Evolutionary conservation across 2,888 invertebrate genomes (phyloP).

Genomic region (Ectropis crepuscularia): DNA sequence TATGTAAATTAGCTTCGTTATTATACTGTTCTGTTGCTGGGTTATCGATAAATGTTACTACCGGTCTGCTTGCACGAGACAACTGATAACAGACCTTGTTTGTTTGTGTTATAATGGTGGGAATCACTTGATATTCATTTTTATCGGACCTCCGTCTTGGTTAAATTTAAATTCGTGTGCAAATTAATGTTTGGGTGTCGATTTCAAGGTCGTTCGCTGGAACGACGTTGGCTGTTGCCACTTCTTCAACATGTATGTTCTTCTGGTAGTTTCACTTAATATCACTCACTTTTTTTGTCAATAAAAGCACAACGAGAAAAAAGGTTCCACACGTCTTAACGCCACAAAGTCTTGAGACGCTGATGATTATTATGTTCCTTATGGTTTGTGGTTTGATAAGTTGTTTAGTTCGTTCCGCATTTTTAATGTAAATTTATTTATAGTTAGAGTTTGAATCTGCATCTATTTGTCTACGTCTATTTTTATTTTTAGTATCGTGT

Average conservation of each 20-base stretch:
- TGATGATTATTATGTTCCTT: background rate
- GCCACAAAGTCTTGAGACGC: conserved; percentile 4
- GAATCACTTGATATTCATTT: conserved; percentile 4
- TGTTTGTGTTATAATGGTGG: conserved; percentile 2
- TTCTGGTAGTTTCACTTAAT: conserved; percentile 15
- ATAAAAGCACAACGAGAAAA: conserved; percentile 8
- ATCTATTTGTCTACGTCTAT: background rate
- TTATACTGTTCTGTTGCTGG: conserved; percentile 15
- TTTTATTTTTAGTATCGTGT: background rate
- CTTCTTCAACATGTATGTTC: conserved; percentile 12
- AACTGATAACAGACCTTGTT: conserved; percentile 6
- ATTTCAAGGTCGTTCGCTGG: conserved; percentile 7
- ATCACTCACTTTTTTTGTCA: conserved; percentile 19
- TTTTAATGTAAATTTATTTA: background rate
- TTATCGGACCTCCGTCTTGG: conserved; percentile 3
- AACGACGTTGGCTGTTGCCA: background rate
- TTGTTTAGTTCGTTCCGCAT: background rate
- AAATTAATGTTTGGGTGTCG: conserved; percentile 9
- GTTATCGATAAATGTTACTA: conserved; percentile 17
- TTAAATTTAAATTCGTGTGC: conserved; percentile 1
- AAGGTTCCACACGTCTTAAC: conserved; percentile 21
- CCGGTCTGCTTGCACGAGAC: conserved; percentile 12
- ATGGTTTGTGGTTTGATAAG: background rate
- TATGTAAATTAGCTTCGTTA: conserved; percentile 20
- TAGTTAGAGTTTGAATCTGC: background rate